phyloP scores from a whole-genome alignment of 2,113 vertebrate genomes.

The Corapipo altera region DNA sequence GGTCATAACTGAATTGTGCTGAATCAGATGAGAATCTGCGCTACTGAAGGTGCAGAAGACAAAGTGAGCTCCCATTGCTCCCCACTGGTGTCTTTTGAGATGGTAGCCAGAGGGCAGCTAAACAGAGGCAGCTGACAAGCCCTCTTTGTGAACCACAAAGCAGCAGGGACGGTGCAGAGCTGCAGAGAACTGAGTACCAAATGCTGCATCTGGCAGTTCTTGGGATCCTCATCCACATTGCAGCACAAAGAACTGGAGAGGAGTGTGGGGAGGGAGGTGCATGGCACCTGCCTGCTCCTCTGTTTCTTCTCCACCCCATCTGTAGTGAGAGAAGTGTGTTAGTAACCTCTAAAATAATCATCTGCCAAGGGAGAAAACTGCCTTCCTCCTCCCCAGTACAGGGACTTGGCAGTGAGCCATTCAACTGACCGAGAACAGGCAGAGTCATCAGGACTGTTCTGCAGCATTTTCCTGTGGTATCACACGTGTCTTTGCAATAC shows the following conservation, averaged over 20 bases:
- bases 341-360: background rate
- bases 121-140: background rate
- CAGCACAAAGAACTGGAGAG: background rate
- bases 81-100: background rate
- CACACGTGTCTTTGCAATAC: background rate
- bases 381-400: background rate
- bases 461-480: background rate
- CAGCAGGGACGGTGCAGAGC: background rate
- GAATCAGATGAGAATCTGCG: background rate
- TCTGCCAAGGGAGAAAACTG: background rate
- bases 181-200: background rate
- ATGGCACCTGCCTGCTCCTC: background rate
- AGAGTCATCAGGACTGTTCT: background rate
- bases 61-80: background rate
- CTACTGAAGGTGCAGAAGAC: background rate
- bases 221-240: background rate
- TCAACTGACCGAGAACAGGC: accelerated
- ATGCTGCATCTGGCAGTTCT: background rate
- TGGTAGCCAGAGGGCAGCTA: background rate
- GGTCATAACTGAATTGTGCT: background rate
- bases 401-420: background rate
- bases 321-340: background rate
- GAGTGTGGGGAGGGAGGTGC: accelerated
- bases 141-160: background rate
- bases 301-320: background rate